Percentiles rank a stretch among this genome's conserved stretches.
Evolutionary conservation across 64 coral and sea anemone genomes (phyloP).

Genomic region (Porites australiensis): DNA sequence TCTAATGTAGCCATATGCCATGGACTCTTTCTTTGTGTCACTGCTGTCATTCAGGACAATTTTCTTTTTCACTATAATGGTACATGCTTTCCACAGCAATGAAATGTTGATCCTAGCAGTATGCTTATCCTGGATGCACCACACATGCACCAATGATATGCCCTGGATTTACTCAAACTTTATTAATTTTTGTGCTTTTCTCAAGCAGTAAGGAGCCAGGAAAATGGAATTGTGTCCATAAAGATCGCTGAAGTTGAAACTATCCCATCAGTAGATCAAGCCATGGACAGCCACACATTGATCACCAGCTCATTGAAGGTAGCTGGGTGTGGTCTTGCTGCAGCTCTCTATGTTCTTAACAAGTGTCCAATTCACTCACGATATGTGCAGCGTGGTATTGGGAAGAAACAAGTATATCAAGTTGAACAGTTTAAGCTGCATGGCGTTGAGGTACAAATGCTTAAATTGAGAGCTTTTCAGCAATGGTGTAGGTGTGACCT

Average conservation of each 20-base stretch:
- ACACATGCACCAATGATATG: too few relatives aligned
- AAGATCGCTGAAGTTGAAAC: background rate
- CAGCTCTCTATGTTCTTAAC: constrained; percentile 54
- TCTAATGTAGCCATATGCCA: too few relatives aligned
- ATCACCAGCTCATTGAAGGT: background rate
- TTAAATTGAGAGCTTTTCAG: background rate
- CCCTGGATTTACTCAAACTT: too few relatives aligned
- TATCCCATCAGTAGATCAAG: background rate
- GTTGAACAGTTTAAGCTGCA: background rate
- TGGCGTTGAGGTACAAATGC: background rate
- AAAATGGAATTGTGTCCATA: background rate
- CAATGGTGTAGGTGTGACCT: background rate
- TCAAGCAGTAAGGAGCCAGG: background rate
- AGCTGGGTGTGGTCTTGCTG: constrained; percentile 22
- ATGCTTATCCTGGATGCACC: too few relatives aligned
- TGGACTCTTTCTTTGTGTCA: too few relatives aligned
- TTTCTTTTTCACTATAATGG: too few relatives aligned
- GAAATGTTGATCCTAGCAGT: too few relatives aligned
- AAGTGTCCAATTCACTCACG: constrained; percentile 75
- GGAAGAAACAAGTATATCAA: constrained; percentile 7
- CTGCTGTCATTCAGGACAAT: too few relatives aligned
- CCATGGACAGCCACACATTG: background rate
- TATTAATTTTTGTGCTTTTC: background rate
- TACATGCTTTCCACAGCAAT: too few relatives aligned
- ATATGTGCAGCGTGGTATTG: constrained; percentile 47